Percentiles rank a stretch among this genome's conserved stretches.
phyloP scores from a whole-genome alignment of 2,888 invertebrate genomes.

The Andrena bucephala region DNA sequence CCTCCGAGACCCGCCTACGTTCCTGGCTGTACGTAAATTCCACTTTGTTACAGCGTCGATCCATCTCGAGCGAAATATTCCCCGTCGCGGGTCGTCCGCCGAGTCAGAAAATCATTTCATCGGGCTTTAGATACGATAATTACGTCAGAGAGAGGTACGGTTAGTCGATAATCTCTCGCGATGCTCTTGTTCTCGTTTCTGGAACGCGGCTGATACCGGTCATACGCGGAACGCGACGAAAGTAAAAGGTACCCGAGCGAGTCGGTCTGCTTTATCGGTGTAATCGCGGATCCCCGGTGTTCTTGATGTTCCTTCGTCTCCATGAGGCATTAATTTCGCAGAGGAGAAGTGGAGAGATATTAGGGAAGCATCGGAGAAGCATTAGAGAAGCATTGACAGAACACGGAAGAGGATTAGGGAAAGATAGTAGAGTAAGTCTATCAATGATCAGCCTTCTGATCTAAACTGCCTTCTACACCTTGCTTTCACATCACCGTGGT shows the following conservation, averaged over 20 bases:
- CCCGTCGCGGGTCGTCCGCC: background rate
- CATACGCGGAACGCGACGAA: conserved; percentile 30
- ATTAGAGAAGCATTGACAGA: background rate
- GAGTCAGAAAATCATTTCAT: background rate
- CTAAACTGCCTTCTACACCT: background rate
- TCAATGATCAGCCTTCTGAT: background rate
- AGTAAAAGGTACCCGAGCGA: conserved; percentile 42
- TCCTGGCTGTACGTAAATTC: conserved; percentile 53
- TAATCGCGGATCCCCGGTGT: background rate
- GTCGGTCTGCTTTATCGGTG: conserved; percentile 1
- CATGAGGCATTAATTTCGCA: background rate
- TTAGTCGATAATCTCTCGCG: conserved; percentile 33
- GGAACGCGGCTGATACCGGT: conserved; percentile 43
- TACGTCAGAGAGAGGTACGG: conserved; percentile 27
- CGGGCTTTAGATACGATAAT: conserved; percentile 27
- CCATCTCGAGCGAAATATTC: background rate
- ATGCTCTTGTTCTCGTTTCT: conserved; percentile 42
- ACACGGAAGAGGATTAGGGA: background rate
- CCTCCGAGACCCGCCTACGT: conserved; percentile 67
- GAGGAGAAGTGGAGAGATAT: background rate
- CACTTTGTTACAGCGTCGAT: conserved; percentile 42
- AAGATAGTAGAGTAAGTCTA: background rate
- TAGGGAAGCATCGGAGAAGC: background rate
- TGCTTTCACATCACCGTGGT: background rate
- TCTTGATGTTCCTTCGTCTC: background rate